Conservation (phyloP, 2,113 vertebrate species). For the Burhinus oedicnemus region DNA sequence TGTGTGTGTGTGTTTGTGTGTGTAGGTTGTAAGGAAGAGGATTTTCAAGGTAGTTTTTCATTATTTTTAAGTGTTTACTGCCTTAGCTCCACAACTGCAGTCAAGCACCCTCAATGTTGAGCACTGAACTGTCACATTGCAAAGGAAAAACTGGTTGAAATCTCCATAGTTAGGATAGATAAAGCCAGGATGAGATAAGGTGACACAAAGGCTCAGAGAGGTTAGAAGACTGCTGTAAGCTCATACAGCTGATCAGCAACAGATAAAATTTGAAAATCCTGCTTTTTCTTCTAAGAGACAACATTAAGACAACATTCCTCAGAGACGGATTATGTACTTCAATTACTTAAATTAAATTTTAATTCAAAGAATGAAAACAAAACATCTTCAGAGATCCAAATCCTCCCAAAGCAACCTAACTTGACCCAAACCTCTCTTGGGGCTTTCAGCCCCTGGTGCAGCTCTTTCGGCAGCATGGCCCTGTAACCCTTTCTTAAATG, state of each 20-base stretch:
- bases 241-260: slow-evolving; percentile 23
- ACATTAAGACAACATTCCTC: slow-evolving; percentile 41
- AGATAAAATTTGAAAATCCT: slow-evolving; percentile 53
- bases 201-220: slow-evolving; percentile 10
- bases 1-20: no score
- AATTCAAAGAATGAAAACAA: slow-evolving; percentile 62
- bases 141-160: not conserved
- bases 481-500: slow-evolving; percentile 30
- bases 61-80: not conserved
- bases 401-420: slow-evolving; percentile 27
- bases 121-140: not conserved
- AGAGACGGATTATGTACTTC: slow-evolving; percentile 6
- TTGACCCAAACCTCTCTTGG: not conserved
- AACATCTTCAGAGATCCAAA: slow-evolving; percentile 42
- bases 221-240: not conserved
- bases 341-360: slow-evolving; percentile 66
- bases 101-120: not conserved
- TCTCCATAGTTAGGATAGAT: not conserved
- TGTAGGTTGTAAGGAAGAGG: not conserved
- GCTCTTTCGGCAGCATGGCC: not conserved
- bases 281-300: slow-evolving; percentile 32
- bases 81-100: not conserved
- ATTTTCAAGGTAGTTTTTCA: not conserved
- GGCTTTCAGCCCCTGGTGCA: not conserved
- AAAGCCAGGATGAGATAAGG: slow-evolving; percentile 18